Evolutionary conservation across 2,888 invertebrate genomes (phyloP), one percentile per base, ranked within the genome.

Genomic region (Hydropsyche betteni): DNA sequence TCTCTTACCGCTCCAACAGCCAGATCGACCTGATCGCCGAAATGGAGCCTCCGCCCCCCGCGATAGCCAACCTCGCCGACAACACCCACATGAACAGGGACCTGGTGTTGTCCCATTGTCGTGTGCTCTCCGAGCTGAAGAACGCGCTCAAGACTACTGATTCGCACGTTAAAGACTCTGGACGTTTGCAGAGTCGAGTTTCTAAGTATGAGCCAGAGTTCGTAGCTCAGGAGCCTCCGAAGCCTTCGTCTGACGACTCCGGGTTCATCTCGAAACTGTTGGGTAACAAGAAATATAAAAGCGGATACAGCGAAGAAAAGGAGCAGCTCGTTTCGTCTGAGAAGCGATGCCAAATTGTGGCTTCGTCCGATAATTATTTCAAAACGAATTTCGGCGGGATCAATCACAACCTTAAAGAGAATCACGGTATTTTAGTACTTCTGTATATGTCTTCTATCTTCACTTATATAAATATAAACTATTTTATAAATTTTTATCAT

Each of bases 1-100:
- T 96, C 83, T 90, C 93, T 12, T 95, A 93, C 86, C 93, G 93
- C 84, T 94, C 95, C 0, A 91, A 89, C 81, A 94, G 94, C 75
- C 95, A 95, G 76, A 92, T 55, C 12, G 38, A 94, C 85, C 85
- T 95, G 14, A 89, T 90, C 78, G 81, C 84, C 10, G 80, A 86
- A 44, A 84, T 83, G 0, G 70, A 71, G 72, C n/a, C 74, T n/a
- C 51, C 14, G 24, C 68, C 44, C 24, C 16, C 51, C 10, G 24
- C 64, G 3, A 51, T 33, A 0, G 69, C 70, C 69, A 10, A 70
- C n/a, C 70, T 14, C 10, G 50, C 50, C 50, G 70, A 52, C n/a
- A 10, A 5, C 24, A 51, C 7, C 7, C 24, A 70, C 8, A 53
- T 77, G 14, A 76, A 79, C 58, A 75, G 68, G 0, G 87, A 88